Conservation (phyloP, 1,140 invertebrate genomes). For the Drosophila ercepeae region DNA sequence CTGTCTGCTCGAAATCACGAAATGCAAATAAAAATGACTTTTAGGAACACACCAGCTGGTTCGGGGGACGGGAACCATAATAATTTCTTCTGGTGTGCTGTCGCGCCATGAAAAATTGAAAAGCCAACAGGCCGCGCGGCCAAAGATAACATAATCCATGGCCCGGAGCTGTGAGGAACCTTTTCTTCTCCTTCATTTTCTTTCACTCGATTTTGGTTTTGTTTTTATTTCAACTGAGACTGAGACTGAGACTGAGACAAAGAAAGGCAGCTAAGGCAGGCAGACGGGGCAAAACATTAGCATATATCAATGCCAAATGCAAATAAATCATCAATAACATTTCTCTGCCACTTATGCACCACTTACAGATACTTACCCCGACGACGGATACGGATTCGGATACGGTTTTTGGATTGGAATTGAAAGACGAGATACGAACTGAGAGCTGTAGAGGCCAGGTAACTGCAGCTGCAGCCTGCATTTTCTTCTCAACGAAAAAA, state of each 20-base stretch:
- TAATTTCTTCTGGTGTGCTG: constrained; percentile 57
- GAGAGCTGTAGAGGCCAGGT: neutral
- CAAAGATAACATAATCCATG: constrained; percentile 72
- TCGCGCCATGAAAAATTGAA: constrained; percentile 70
- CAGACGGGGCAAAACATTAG: constrained; percentile 69
- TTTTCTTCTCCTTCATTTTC: constrained; percentile 9
- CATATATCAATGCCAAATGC: constrained; percentile 83
- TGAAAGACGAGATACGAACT: neutral
- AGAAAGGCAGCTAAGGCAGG: constrained; percentile 9
- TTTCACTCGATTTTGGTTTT: constrained; percentile 7
- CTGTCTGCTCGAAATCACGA: constrained; percentile 71
- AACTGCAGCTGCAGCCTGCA: constrained; percentile 16
- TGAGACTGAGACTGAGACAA: constrained; percentile 5
- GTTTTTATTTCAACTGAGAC: constrained; percentile 22
- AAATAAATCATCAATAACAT: constrained; percentile 84
- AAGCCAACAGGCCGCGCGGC: constrained; percentile 44
- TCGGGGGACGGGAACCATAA: constrained; percentile 39
- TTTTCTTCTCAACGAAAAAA: constrained; percentile 12
- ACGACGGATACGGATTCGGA: constrained; percentile 3
- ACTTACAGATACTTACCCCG: constrained; percentile 79
- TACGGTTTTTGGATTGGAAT: neutral
- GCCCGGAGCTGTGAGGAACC: constrained; percentile 42
- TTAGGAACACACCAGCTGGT: constrained; percentile 20
- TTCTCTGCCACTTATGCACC: constrained; percentile 80
- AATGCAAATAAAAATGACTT: constrained; percentile 83